These are phyloP conservation scores for Ariolimax columbianus DNA, from an alignment of 2,888 invertebrate genomes.

Conservation along the genomic window DNA sequence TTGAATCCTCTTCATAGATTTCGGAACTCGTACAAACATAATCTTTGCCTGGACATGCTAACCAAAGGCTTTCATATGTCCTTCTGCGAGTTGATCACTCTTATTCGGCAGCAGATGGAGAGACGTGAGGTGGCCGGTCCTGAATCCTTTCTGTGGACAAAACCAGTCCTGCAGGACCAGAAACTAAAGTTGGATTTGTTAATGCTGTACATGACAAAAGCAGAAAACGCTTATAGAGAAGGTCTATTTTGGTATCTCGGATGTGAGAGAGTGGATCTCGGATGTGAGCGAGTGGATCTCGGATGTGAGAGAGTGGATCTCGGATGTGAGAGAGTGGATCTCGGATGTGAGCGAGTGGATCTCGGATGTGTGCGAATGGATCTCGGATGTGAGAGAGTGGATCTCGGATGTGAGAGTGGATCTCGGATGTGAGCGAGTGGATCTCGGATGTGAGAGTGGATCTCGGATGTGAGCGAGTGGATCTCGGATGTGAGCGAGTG, in stretches of 20 bases:
- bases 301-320: too few relatives aligned
- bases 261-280: background rate
- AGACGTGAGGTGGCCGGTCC: conserved; percentile 73
- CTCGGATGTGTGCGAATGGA: conserved; percentile 31
- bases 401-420: too few relatives aligned
- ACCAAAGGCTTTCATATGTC: conserved; percentile 77
- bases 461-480: too few relatives aligned
- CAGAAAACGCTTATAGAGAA: conserved; percentile 73
- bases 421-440: too few relatives aligned
- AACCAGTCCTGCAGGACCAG: conserved; percentile 74
- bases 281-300: too few relatives aligned
- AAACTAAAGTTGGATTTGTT: conserved; percentile 76
- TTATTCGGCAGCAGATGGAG: conserved; percentile 74
- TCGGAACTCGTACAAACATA: conserved; percentile 77
- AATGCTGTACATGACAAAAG: conserved; percentile 71
- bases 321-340: too few relatives aligned
- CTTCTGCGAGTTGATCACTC: conserved; percentile 76
- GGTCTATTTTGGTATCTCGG: conserved; percentile 4
- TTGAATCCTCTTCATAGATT: conserved; percentile 62
- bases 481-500: too few relatives aligned
- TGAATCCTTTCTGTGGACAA: conserved; percentile 76
- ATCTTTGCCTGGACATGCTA: conserved; percentile 77
- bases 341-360: too few relatives aligned
- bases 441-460: too few relatives aligned
- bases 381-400: background rate